Evolutionary conservation across 2,113 vertebrate genomes (phyloP), one percentile per base, ranked within the genome.

Genomic region (Dromas ardeola): DNA sequence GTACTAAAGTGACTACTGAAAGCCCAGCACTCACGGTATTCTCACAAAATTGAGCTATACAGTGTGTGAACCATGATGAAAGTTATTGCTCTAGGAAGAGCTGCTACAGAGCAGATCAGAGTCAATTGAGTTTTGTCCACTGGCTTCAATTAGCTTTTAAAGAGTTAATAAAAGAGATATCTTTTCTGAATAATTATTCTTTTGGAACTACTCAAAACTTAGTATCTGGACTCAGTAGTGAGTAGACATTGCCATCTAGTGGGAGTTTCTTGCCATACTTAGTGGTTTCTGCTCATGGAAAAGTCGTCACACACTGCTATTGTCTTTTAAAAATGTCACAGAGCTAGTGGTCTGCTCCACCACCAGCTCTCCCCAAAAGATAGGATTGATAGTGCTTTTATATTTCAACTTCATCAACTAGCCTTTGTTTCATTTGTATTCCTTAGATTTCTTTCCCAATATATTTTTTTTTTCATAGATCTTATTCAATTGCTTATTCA

Each of bases 231-330:
- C 50, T 78, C 38, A 67, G 59, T 17, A 2, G 61, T 81, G 90
- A 83, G 81, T 90, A 89, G 83, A 88, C 91, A 98, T 95, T 96
- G 42, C 96, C 98, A 97, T 95, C 98, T 98, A 96, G 98, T 98
- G 98, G 97, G 11, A 7, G 11, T 1, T 80, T 56, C 19, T 16
- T 52, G 45, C 42, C 15, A 3, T 14, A 3, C 16, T 12, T 14
- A 6, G 30, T 7, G 6, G 26, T 23, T 81, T 67, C 61, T 70
- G 23, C 32, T 43, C 13, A 0, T 1, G 22, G 11, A 66, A 74
- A 81, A 63, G 17, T 43, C 17, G 3, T 19, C 7, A 3, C 19
- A 21, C 13, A 9, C 0, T 2, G 5, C 29, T 9, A 5, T 4
- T 47, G 15, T 3, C 58, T 45, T 5, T 16, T 49, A 36, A 86